These are phyloP conservation scores for Anser brachyrhynchus DNA, from an alignment of 2,113 vertebrate genomes.

Conservation along the genomic window DNA sequence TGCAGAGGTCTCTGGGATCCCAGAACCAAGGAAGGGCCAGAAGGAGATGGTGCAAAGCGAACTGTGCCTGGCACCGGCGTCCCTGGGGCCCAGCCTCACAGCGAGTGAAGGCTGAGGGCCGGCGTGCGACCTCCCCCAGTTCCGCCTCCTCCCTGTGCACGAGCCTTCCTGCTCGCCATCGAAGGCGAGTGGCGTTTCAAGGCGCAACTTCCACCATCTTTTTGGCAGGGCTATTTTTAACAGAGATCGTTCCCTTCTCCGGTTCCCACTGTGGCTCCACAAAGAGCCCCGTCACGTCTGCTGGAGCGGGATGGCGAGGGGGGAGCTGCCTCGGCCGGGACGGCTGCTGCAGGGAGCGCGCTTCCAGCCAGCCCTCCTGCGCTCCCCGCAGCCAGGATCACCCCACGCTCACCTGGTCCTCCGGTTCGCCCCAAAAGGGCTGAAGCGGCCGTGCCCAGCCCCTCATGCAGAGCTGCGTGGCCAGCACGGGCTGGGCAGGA, in stretches of 20 bases:
- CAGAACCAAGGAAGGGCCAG: neutral
- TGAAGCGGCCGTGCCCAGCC: neutral
- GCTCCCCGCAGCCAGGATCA: neutral
- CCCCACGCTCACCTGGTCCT: rapidly evolving
- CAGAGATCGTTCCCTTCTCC: neutral
- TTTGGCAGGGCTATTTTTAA: slow-evolving; percentile 35
- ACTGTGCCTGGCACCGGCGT: neutral
- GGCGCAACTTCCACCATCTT: neutral
- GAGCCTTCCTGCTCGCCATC: neutral
- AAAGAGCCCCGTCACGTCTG: neutral
- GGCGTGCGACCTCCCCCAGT: neutral
- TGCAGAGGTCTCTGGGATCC: neutral
- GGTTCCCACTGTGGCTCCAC: neutral
- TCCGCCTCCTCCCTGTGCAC: neutral
- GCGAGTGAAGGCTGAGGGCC: neutral
- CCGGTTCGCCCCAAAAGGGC: neutral
- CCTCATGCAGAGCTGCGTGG: neutral
- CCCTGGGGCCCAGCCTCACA: neutral
- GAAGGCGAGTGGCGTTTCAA: neutral
- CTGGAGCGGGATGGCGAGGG: neutral
- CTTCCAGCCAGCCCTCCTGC: neutral
- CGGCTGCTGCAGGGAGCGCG: neutral
- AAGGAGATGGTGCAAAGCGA: neutral
- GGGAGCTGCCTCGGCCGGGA: neutral
- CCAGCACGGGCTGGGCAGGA: neutral